Percentiles rank a stretch among this genome's conserved stretches.
Evolutionary conservation across 1,140 invertebrate genomes (phyloP).

Genomic region (Xylocopa sonorina): DNA sequence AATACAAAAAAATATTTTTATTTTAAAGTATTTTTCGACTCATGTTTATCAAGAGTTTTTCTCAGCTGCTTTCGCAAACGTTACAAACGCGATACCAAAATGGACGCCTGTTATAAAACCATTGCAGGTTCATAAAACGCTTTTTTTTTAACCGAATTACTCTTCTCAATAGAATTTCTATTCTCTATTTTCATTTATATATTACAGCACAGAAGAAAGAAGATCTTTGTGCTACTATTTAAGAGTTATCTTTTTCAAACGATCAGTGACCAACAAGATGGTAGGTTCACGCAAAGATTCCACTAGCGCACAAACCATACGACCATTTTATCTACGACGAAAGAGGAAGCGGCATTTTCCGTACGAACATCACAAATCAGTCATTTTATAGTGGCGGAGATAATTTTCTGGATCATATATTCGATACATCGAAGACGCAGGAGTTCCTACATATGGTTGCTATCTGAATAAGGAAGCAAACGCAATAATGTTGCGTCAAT

Average conservation of each 20-base stretch:
- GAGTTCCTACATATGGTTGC: too few species aligned
- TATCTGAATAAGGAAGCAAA: background rate
- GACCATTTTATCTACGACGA: background rate
- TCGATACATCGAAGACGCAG: too few species aligned
- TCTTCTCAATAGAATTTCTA: too few species aligned
- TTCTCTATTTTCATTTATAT: too few species aligned
- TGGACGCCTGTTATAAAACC: background rate
- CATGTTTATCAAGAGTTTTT: too few species aligned
- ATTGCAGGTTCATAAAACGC: background rate
- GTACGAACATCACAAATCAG: conserved; percentile 20
- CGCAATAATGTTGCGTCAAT: background rate
- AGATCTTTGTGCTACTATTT: background rate
- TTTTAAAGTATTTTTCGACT: too few species aligned
- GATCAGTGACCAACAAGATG: conserved; percentile 9
- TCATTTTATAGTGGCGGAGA: background rate
- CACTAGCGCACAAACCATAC: background rate
- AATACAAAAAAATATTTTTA: too few species aligned
- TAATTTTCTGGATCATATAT: conserved; percentile 8
- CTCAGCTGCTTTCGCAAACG: too few species aligned
- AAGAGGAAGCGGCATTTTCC: background rate
- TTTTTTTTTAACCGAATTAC: too few species aligned
- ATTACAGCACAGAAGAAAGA: background rate
- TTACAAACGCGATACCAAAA: too few species aligned
- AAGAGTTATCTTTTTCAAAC: conserved; percentile 9
- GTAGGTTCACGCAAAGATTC: conserved; percentile 5